Conservation (phyloP, 2,113 vertebrate genomes). For the Odocoileus virginianus region DNA sequence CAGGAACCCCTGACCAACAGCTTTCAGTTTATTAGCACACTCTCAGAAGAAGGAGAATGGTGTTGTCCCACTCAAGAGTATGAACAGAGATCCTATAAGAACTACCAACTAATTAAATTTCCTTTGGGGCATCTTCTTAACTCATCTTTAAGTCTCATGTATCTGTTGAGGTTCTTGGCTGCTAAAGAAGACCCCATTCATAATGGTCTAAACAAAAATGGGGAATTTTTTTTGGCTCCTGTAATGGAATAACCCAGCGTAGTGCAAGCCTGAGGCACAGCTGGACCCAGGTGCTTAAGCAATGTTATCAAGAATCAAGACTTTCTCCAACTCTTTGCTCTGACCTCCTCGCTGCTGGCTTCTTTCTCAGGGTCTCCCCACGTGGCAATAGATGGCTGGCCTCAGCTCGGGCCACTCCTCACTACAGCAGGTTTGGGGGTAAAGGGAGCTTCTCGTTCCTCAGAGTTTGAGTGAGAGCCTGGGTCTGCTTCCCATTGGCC, state of each 20-base stretch:
- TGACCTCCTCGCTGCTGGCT: not conserved
- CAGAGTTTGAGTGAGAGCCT: not conserved
- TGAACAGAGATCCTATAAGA: not conserved
- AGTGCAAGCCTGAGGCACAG: not conserved
- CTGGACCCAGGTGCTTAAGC: constrained; percentile 8
- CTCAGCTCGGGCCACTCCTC: not conserved
- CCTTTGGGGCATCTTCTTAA: not conserved
- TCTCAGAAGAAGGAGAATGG: not conserved
- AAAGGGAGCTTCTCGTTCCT: not conserved
- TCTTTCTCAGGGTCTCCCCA: not conserved
- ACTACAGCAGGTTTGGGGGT: not conserved
- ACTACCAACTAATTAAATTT: not conserved
- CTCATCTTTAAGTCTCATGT: not conserved
- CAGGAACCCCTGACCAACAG: not conserved
- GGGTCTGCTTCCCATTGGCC: not conserved
- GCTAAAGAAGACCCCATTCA: not conserved
- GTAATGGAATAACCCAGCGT: not conserved
- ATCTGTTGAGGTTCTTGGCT: not conserved
- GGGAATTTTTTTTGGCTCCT: not conserved
- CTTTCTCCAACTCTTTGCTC: not conserved
- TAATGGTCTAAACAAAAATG: not conserved
- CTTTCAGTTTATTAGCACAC: not conserved
- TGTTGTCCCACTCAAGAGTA: not conserved
- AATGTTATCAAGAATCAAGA: not conserved
- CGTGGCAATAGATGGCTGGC: not conserved